Evolutionary conservation across 2,888 invertebrate genomes (phyloP).

Genomic region (Polylopha cassiicola): DNA sequence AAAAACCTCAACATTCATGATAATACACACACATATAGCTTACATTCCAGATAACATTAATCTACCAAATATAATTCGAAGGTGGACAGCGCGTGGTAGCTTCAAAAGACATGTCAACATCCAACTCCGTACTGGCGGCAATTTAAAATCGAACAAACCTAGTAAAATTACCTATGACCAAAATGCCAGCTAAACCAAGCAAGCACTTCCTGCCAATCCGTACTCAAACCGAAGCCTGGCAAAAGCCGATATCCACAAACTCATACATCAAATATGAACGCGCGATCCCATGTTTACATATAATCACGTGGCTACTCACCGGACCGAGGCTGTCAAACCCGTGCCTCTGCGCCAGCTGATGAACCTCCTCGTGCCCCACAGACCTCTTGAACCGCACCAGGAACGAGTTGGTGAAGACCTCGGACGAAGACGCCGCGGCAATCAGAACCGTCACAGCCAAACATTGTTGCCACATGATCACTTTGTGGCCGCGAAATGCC

Average conservation of each 20-base stretch:
- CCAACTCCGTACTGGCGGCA: no score
- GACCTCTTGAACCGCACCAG: conserved; percentile 91
- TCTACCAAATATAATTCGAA: no score
- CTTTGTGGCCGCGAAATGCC: conserved; percentile 61
- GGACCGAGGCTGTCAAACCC: conserved; percentile 96
- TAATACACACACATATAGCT: no score
- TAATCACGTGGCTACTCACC: conserved; percentile 84
- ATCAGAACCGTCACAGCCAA: conserved; percentile 62
- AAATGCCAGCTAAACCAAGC: no score
- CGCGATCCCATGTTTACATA: conserved; percentile 61
- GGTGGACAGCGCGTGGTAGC: no score
- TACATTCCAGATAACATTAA: no score
- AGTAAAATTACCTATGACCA: no score
- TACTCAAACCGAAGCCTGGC: no score
- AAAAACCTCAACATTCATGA: no score
- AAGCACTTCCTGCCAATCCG: no score
- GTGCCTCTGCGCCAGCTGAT: conserved; percentile 88
- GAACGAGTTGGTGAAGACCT: conserved; percentile 97
- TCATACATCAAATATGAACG: conserved; percentile 22
- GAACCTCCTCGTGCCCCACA: conserved; percentile 86
- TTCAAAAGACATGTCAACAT: no score
- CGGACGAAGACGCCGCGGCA: conserved; percentile 63
- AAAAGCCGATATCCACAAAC: conserved; percentile 12
- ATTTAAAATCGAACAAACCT: no score
- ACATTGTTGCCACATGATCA: conserved; percentile 71